Evolutionary conservation across 2,797 vertebrate genomes (phyloP).

Genomic region (Sebastes miniatus): DNA sequence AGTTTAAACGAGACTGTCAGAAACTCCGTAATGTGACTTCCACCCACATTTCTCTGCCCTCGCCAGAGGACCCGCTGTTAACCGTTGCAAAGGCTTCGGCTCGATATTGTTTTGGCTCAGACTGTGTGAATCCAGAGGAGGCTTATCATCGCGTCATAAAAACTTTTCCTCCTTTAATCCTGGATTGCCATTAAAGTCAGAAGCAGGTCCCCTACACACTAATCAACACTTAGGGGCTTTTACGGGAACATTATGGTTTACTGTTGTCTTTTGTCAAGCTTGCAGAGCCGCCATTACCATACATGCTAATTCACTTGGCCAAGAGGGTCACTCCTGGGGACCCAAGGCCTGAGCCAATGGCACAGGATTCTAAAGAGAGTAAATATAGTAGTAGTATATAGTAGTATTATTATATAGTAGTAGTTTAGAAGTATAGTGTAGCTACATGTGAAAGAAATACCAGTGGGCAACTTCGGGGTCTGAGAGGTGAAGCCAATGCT

Average conservation of each 20-base stretch:
- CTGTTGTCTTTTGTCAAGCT: neutral
- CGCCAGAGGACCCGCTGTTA: neutral
- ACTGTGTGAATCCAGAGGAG: conserved; percentile 8
- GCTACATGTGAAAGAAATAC: too few species aligned
- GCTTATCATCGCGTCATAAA: neutral
- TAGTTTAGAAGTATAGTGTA: too few species aligned
- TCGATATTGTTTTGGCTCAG: conserved; percentile 19
- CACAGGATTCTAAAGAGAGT: neutral
- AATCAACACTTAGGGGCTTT: neutral
- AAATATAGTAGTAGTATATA: too few species aligned
- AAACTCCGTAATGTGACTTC: conserved; percentile 31
- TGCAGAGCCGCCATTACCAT: neutral
- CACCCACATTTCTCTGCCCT: neutral
- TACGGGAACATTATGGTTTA: neutral
- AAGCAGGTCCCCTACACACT: neutral
- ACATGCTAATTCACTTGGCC: neutral
- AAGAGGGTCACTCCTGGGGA: neutral
- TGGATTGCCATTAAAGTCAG: neutral
- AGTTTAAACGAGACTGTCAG: conserved; percentile 52
- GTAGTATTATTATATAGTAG: too few species aligned
- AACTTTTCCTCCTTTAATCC: neutral
- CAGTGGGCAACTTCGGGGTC: too few species aligned
- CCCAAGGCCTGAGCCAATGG: neutral
- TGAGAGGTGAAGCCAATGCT: too few species aligned
- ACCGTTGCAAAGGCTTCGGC: conserved; percentile 8